Base-by-base conservation (phyloP, 2,797 vertebrate species). In the Takifugu rubripes region DNA sequence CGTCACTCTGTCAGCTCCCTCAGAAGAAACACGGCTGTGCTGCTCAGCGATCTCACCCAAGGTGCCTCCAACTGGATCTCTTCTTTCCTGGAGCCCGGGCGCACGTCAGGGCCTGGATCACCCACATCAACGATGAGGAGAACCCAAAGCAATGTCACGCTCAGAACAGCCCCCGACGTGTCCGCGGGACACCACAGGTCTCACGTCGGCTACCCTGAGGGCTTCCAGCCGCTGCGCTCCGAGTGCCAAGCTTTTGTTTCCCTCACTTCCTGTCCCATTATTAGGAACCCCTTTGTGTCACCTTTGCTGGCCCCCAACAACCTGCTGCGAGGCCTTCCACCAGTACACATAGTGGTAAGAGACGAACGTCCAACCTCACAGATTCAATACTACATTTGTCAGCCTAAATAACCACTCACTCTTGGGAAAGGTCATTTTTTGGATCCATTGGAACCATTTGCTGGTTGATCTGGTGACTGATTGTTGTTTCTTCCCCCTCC, bases 311-410 rank as follows among this genome's bases (percentile, higher is more conserved):
- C 94, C 1, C 91, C 94, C 0, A 85, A 89, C 52, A 66, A 25
- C 56, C 90, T 94, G 81, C 88, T 96, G 59, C 90, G 63, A 68
- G 92, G 90, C 1, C 88, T 96, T 24, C 95, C 94, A 0, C 92
- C 93, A 0, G 57, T 95, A 0, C 92, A 95, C 89, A 86, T 96
- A 2, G 94, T 96, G 93, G 94, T 96, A 78, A 93, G 93, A 56
- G 10, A 45, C 5, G 7, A 27, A 47, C 1, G 21, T 21, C 21
- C 21, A 21, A 21, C 21, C 21, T 21, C 21, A 21, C 21, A 21
- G 21, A 21, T 21, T 21, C 21, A 21, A 21, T 21, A 21, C 21
- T 21, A 21, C 21, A 21, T 21, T 21, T 10, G 31, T 33, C 7
- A 33, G 31, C 31, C 31, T 10, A 10, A 33, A 10, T 33, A 33